Conservation (phyloP, 2,888 invertebrate species). For the Spialia ferax region DNA sequence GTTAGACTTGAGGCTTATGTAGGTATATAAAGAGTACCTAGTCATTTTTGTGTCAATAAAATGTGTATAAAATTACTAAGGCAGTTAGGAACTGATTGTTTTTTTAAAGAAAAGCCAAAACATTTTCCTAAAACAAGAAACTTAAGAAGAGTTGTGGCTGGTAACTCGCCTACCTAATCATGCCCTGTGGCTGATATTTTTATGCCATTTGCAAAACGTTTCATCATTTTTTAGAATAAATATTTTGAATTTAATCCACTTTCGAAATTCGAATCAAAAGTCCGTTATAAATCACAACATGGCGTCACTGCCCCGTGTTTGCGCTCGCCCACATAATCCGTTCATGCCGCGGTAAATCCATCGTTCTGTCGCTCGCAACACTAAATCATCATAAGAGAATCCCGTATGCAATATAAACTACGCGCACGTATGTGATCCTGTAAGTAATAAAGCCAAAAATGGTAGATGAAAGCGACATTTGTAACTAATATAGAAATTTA, state of each 20-base stretch:
- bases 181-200: not conserved
- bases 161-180: no score
- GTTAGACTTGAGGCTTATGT: no score
- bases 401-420: conserved; percentile 61
- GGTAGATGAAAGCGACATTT: conserved; percentile 26
- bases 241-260: conserved; percentile 31
- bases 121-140: no score
- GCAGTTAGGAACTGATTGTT: no score
- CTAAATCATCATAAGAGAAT: conserved; percentile 87
- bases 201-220: not conserved
- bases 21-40: no score
- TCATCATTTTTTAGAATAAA: conserved; percentile 4
- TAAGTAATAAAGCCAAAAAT: conserved; percentile 36
- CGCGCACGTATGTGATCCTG: conserved; percentile 54
- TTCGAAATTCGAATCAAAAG: conserved; percentile 75
- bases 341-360: conserved; percentile 85
- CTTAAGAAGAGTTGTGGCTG: no score
- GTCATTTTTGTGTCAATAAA: no score
- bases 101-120: no score
- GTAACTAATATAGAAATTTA: not conserved
- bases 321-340: conserved; percentile 86
- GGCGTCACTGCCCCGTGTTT: conserved; percentile 84
- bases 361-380: conserved; percentile 78
- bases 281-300: conserved; percentile 82
- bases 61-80: no score